These are phyloP conservation scores for Pocillopora grandis DNA, from an alignment of 92 coral and sea anemone genomes.

Conservation along the genomic window DNA sequence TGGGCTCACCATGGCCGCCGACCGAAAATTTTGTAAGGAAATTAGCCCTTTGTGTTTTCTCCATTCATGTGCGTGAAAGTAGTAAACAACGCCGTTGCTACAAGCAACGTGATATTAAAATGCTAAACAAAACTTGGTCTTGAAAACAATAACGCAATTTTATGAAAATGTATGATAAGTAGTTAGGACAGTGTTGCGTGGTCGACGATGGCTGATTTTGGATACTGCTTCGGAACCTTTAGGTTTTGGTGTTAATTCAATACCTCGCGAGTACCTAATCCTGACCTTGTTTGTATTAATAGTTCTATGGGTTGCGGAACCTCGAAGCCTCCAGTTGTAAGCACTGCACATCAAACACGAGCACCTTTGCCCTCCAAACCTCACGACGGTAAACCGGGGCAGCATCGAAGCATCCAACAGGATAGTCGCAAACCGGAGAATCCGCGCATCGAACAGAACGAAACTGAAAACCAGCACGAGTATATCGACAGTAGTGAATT, in stretches of 20 bases:
- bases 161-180: conserved; percentile 31
- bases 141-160: conserved; percentile 8
- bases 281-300: conserved; percentile 6
- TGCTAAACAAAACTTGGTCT: conserved; percentile 8
- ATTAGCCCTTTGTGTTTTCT: conserved; percentile 10
- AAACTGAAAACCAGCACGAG: conserved; percentile 11
- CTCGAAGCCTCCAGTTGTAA: conserved; percentile 73
- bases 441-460: not conserved
- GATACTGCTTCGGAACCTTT: not conserved
- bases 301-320: conserved; percentile 98
- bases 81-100: conserved; percentile 32
- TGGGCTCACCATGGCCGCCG: conserved; percentile 9
- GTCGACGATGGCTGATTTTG: not conserved
- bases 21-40: not conserved
- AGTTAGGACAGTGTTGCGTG: not conserved
- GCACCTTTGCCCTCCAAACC: conserved; percentile 7
- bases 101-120: conserved; percentile 23
- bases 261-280: not conserved
- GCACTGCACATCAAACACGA: conserved; percentile 50
- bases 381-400: not conserved
- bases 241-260: not conserved
- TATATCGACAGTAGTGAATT: conserved; percentile 42
- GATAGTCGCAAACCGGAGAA: not conserved
- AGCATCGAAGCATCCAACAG: not conserved
- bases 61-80: conserved; percentile 1